Base-by-base conservation (phyloP, 2,797 vertebrate genomes). In the Gymnocypris eckloni region DNA sequence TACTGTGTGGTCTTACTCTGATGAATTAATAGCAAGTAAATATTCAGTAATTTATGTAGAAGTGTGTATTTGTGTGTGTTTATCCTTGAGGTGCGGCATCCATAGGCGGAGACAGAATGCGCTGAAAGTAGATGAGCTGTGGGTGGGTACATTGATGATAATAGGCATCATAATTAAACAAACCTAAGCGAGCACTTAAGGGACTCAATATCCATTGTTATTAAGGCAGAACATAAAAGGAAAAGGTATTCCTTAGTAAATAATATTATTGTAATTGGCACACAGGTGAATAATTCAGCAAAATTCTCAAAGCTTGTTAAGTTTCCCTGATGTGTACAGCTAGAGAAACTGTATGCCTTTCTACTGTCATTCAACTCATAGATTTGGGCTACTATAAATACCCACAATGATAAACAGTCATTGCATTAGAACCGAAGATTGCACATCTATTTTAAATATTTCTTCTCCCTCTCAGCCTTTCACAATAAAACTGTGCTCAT, bases 211-310 rank as follows among this genome's bases (percentile, higher is more conserved):
- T 89, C 88, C 89, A 91, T 91, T 93, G 93, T 94, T 94, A 91
- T 90, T 91, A 94, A 94, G 91, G 90, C 92, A 87, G 87, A 90
- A 94, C 93, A 94, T 95, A 92, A 95, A 95, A 95, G 93, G 87
- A 89, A 90, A 93, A 93, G 89, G 91, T 90, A 92, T 92, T 92
- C 88, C 93, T 87, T 84, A 87, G 92, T 90, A 94, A 95, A 94
- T 94, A 92, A 94, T 94, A 91, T 91, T 84, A 92, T 92, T 93
- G 91, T 94, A 94, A 94, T 93, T 93, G 92, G 90, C 91, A 90
- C 93, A 92, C 92, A 93, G 90, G 92, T 22, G 73, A 93, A 90
- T 89, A 80, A 87, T 89, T 89, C 87, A 89, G 86, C 86, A 85
- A 33, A 79, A 89, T 89, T 93, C 93, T 92, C 89, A 56, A 61